These are phyloP conservation scores for Conger conger DNA, from an alignment of 2,113 vertebrate species.

Conservation along the genomic window DNA sequence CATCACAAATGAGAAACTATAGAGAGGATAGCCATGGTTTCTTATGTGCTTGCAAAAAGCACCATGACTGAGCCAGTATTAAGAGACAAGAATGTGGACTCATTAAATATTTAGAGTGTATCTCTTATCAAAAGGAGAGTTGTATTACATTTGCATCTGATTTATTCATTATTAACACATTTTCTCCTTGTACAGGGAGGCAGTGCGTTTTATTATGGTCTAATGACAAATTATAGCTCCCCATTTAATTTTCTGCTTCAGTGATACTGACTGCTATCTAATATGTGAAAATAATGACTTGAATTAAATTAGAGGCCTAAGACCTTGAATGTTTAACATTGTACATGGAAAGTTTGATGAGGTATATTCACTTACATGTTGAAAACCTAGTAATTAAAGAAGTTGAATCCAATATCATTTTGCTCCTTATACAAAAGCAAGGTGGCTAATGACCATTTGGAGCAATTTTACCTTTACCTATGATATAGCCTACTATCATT, in stretches of 20 bases:
- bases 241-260: constrained; percentile 23
- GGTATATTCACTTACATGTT: not conserved
- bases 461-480: not conserved
- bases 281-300: not conserved
- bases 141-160: constrained; percentile 34
- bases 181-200: constrained; percentile 11
- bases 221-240: not conserved
- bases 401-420: not conserved
- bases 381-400: not conserved
- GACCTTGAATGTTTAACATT: not conserved
- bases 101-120: constrained; percentile 35
- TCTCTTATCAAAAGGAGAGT: constrained; percentile 27
- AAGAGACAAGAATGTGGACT: constrained; percentile 17
- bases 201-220: constrained; percentile 10
- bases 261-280: constrained; percentile 7
- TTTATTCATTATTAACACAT: constrained; percentile 33
- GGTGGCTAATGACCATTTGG: not conserved
- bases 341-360: not conserved
- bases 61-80: not conserved
- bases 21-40: not conserved
- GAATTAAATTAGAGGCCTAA: not conserved
- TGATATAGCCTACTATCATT: too few relatives aligned
- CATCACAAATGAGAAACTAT: constrained; percentile 6
- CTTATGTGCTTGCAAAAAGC: not conserved
- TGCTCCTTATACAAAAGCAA: not conserved